Base-by-base conservation (phyloP, 2,888 invertebrate genomes). In the Amblyjoppa fuscipennis region DNA sequence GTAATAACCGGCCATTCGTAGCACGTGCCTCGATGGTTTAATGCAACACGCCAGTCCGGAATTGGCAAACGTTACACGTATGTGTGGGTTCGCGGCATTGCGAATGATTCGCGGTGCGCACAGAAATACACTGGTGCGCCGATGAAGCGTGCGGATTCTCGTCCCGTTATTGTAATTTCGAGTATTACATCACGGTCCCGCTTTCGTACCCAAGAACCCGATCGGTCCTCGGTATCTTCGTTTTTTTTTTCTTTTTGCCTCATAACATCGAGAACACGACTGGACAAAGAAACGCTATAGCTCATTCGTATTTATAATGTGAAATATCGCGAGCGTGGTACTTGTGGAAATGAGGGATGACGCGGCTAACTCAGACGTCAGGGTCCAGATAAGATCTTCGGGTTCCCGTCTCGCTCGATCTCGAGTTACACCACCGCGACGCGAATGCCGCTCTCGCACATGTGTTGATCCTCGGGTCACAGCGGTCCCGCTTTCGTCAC, bases 301-400 rank as follows among this genome's bases (percentile, higher is more conserved):
- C 56, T 6, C 28, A 5, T 45, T 73, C 38, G 38, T 38, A 13
- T 61, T 13, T 49, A 45, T 28, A 9, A 45, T 34, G 28, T 20
- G 28, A 34, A 64, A 49, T 75, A 49, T 64, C 34, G 64, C 5
- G 20, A 16, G 66, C 64, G 11, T 53, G 53, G 28, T 34, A 45
- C 31, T 64, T 41, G 53, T 64, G 34, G 69, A 20, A 59, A 49
- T 74, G 59, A 51, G 71, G 34, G n/a, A 64, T 64, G 64, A 28
- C 59, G 25, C 59, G 59, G 28, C 91, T 93, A 92, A 93, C 92
- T 90, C 89, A 91, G 92, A 92, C 91, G 92, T 93, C 93, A 91
- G 90, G 90, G 49, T 13, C n/a, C 83, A 84, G 93, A 93, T 93
- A 91, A 76, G 86, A 91, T 93, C 92, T 91, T 76, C 81, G 83